phyloP scores from a whole-genome alignment of 2,113 vertebrate species.

The Heptranchias perlo region DNA sequence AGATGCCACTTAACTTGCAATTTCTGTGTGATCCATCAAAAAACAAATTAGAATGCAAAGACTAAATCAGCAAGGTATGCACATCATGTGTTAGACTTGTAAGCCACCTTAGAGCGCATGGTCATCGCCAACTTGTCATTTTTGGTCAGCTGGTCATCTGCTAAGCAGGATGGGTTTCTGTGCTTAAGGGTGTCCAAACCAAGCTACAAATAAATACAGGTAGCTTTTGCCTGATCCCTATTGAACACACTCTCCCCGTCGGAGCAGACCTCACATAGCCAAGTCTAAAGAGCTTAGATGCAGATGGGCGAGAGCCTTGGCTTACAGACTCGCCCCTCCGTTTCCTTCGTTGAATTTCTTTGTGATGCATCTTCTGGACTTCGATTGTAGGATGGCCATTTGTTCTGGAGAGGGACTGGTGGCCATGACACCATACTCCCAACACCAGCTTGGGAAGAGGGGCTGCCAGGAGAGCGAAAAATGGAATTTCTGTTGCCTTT shows the following conservation, averaged over 20 bases:
- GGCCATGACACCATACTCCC: too few species aligned
- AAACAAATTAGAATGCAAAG: not conserved
- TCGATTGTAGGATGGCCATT: too few species aligned
- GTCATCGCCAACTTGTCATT: not conserved
- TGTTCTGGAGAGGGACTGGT: too few species aligned
- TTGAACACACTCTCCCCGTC: not conserved
- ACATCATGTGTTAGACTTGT: not conserved
- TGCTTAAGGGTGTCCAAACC: too few species aligned
- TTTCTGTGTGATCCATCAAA: not conserved
- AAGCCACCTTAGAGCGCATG: not conserved
- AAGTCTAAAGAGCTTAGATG: too few species aligned
- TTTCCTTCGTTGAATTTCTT: too few species aligned
- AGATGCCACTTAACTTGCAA: not conserved
- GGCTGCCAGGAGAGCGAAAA: too few species aligned
- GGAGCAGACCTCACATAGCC: not conserved
- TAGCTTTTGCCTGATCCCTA: not conserved
- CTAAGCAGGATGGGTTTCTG: not conserved
- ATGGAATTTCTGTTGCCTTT: too few species aligned
- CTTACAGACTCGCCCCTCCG: too few species aligned
- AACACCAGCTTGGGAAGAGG: too few species aligned
- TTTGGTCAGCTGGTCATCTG: not conserved
- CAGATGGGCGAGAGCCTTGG: too few species aligned
- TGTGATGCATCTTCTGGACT: too few species aligned
- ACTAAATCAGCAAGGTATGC: not conserved
- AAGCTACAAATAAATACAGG: not conserved